These are phyloP conservation scores for Diplazon laetatorius DNA, from an alignment of 2,888 invertebrate species.

Conservation along the genomic window DNA sequence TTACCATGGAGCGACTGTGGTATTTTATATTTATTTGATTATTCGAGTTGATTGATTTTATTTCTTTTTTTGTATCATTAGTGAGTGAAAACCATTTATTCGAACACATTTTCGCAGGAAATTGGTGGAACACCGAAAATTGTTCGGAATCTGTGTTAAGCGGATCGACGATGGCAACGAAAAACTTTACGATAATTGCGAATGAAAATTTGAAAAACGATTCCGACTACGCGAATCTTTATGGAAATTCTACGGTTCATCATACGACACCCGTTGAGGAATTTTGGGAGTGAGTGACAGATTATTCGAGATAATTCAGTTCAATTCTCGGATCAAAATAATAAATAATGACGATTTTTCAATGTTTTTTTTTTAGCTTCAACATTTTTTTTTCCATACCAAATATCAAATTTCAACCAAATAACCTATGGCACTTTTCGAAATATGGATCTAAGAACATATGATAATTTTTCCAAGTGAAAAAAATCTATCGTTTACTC, in stretches of 20 bases:
- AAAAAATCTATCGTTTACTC: no score
- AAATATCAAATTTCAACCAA: no score
- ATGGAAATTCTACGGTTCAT: conserved; percentile 63
- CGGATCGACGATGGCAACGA: conserved; percentile 5
- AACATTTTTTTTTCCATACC: no score
- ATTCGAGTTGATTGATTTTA: background rate
- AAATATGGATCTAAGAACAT: no score
- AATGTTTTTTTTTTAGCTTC: no score
- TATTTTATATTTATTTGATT: conserved; percentile 71
- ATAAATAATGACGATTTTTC: no score
- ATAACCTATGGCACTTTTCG: no score
- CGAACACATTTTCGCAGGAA: no score
- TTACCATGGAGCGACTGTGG: conserved; percentile 87
- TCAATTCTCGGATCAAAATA: no score
- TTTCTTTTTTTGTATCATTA: background rate
- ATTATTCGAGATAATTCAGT: no score
- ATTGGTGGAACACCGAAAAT: conserved; percentile 87
- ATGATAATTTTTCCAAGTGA: no score
- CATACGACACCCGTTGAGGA: conserved; percentile 84
- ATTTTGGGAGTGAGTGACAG: conserved; percentile 85
- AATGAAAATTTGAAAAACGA: conserved; percentile 6
- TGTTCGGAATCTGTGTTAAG: conserved; percentile 79
- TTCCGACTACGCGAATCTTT: conserved; percentile 49
- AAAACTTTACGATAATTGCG: conserved; percentile 10
- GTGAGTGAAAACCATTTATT: conserved; percentile 67